Base-by-base conservation (phyloP, 2,113 vertebrate species). In the Terrapene triunguis region DNA sequence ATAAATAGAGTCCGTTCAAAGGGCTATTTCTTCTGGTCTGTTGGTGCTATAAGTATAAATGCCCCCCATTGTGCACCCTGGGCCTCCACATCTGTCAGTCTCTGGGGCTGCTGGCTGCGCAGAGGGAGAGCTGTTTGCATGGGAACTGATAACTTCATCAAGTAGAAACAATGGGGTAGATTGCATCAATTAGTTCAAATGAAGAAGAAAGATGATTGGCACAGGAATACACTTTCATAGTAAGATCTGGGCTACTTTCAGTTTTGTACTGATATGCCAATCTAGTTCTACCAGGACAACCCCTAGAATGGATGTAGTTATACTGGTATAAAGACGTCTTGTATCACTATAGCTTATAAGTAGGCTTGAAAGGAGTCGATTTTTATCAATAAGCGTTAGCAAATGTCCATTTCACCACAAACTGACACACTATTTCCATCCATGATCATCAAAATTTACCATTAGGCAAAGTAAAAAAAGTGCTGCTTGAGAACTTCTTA, bases 1-100 rank as follows among this genome's bases (percentile, higher is more conserved):
- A 91, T 95, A 96, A 96, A 97, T 62, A 82, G 92, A 89, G 65
- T 74, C 86, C 81, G 85, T 93, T 98, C 96, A 98, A 98, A 98
- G 93, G 87, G 81, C 86, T 48, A 72, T 94, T 97, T 84, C 93
- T 97, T 96, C 95, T 97, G 97, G 25, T 96, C 96, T 55, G 92
- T 22, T 92, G 92, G 35, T 92, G 93, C 94, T 87, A 54, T 42
- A 79, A 92, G 91, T 86, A 80, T 82, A 57, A 90, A 84, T 79
- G 85, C 38, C 89, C 92, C 90, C 96, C 89, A 95, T 93, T 96
- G 96, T 96, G 96, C 48, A 85, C 82, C 57, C 88, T 38, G 80
- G 83, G 93, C 88, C 92, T 48, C 90, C 95, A 92, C 96, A 98
- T 97, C 97, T 98, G 97, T 91, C 95, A 95, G 91, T 72, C 79